Conservation (phyloP, 2,797 vertebrate species). For the Malacoraja senta region DNA sequence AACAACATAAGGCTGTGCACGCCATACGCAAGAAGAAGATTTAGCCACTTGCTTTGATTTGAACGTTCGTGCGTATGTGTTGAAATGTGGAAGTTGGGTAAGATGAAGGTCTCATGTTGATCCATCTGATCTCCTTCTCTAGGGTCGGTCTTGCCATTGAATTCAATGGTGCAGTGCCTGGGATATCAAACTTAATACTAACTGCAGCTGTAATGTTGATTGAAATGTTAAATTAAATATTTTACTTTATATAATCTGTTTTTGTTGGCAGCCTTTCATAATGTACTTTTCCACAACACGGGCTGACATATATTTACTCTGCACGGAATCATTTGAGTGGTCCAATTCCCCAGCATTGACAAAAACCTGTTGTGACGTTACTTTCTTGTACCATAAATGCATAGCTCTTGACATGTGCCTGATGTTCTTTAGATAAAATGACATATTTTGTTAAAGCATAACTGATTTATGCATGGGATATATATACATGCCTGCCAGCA, state of each 20-base stretch:
- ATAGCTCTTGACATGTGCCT: neutral
- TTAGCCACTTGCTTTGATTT: neutral
- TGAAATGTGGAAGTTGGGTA: too few relatives aligned
- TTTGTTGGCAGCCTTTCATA: neutral
- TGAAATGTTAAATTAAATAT: neutral
- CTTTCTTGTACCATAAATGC: neutral
- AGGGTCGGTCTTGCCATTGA: too few relatives aligned
- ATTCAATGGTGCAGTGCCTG: neutral
- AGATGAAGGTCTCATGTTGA: too few relatives aligned
- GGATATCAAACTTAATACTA: neutral
- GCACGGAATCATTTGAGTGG: neutral
- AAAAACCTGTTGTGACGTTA: too few relatives aligned
- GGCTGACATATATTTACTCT: neutral
- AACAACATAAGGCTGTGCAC: too few relatives aligned
- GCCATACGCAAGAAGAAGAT: too few relatives aligned
- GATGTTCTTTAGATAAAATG: neutral
- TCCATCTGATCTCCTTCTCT: too few relatives aligned
- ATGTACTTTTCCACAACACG: neutral
- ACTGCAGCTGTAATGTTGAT: too few relatives aligned
- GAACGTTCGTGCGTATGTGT: neutral
- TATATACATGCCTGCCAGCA: neutral
- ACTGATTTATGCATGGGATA: neutral
- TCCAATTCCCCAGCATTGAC: too few relatives aligned
- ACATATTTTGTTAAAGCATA: neutral
- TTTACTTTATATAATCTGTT: neutral